Evolutionary conservation across 1,140 invertebrate genomes (phyloP), one percentile per base, ranked within the genome.

Genomic region (Geopemphigus sp.): DNA sequence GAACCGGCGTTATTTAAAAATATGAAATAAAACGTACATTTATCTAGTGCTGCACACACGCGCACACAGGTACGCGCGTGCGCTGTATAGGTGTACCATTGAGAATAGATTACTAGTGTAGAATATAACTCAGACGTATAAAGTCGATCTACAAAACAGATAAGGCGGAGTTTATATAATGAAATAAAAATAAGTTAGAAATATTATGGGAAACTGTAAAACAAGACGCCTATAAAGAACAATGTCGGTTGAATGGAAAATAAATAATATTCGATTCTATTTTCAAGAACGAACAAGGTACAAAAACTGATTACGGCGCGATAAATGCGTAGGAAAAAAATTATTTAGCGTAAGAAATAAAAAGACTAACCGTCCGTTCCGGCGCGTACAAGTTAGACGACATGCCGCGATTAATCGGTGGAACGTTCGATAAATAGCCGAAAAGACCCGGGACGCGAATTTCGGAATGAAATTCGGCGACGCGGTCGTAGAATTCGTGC

Each of bases 231-330:
- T 54, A 54, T 72, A 54, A 72, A 72, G 68, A 72, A 72, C 50
- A 72, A 54, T 72, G 50, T 72, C 47, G 17, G 50, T 54, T 72
- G 68, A 53, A 54, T 53, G 68, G 68, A 72, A 54, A 72, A 72
- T 72, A 72, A 72, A 72, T 72, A 72, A 72, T 54, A 72, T 72
- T 72, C 50, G n/a, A 72, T 72, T 72, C 47, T 54, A 15, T 54
- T 72, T 72, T 72, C 68, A 72, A 72, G 68, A 68, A 68, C 66
- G 68, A 68, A 68, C 66, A 68, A 47, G 68, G 26, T 29, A 72
- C 26, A 54, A 32, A 54, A 54, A 54, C 68, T 54, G 68, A 72
- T 72, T 72, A 54, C 22, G 66, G 39, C 17, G 29, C 24, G 68
- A 72, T 72, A 72, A 72, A 54, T 54, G 17, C 26, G 50, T 54